Conservation (phyloP, 1,140 invertebrate genomes). For the Probaryconus sp. region DNA sequence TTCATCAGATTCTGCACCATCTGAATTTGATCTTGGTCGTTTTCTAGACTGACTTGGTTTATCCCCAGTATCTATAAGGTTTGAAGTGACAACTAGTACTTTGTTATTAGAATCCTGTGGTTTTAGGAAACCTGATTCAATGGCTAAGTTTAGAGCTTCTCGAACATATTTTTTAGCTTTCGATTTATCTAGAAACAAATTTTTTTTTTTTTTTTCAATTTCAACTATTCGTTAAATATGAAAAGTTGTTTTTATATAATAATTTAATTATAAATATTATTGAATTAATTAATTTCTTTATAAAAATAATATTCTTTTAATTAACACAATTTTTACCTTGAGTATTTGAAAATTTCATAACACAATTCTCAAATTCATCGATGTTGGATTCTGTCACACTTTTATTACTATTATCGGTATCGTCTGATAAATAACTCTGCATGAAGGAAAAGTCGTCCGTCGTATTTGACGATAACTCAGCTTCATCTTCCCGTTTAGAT, state of each 20-base stretch:
- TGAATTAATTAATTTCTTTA: no score
- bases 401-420: no score
- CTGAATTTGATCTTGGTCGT: constrained; percentile 11
- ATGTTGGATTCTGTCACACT: not conserved
- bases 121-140: constrained; percentile 64
- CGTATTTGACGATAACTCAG: no score
- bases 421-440: no score
- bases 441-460: no score
- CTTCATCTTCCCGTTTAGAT: no score
- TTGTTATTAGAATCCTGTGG: constrained; percentile 53
- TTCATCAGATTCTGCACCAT: constrained; percentile 4
- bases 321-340: no score
- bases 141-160: constrained; percentile 62
- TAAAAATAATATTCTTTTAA: no score
- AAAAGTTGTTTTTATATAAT: not conserved
- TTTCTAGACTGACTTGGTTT: not conserved
- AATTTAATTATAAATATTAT: not conserved
- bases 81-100: constrained; percentile 64
- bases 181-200: not conserved
- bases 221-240: not conserved
- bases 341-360: constrained; percentile 1
- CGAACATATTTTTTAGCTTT: constrained; percentile 63
- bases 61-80: constrained; percentile 36
- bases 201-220: not conserved
- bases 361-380: not conserved